Percentiles rank a stretch among this genome's conserved stretches.
phyloP scores from a whole-genome alignment of 2,888 invertebrate genomes.

The Calliopum simillimum region DNA sequence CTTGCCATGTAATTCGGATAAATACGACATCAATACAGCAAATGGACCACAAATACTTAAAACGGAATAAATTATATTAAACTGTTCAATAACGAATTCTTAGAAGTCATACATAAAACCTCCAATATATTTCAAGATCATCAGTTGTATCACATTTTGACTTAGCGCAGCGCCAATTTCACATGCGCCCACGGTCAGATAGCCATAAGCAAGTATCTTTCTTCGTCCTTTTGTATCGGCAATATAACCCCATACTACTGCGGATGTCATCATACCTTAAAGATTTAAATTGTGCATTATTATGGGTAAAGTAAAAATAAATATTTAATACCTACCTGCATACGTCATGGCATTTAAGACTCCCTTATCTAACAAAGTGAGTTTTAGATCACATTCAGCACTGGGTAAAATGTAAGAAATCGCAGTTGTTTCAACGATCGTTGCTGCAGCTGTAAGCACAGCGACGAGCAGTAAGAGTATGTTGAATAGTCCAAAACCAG shows the following conservation, averaged over 20 bases:
- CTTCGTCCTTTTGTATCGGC: constrained; percentile 80
- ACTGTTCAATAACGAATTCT: background rate
- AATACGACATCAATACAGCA: constrained; percentile 78
- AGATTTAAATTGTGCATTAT: background rate
- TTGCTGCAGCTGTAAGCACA: constrained; percentile 75
- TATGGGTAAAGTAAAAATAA: no score
- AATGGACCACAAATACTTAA: constrained; percentile 78
- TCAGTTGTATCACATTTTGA: constrained; percentile 75
- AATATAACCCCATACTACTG: constrained; percentile 81
- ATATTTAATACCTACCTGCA: constrained; percentile 69
- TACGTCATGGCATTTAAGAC: constrained; percentile 78
- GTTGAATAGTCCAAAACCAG: constrained; percentile 80
- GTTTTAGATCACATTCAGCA: constrained; percentile 79
- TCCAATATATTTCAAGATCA: constrained; percentile 76
- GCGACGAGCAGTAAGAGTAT: constrained; percentile 72
- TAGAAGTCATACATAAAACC: constrained; percentile 79
- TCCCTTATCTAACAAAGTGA: constrained; percentile 78
- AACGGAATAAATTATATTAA: background rate
- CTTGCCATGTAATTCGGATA: constrained; percentile 79
- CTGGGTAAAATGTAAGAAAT: constrained; percentile 80
- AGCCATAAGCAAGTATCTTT: constrained; percentile 76
- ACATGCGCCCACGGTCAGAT: constrained; percentile 73
- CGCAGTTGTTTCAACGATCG: constrained; percentile 78
- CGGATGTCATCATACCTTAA: constrained; percentile 75
- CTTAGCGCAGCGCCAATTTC: constrained; percentile 75